phyloP scores from a whole-genome alignment of 2,797 vertebrate species.

The Enteromius thamalakanensis region DNA sequence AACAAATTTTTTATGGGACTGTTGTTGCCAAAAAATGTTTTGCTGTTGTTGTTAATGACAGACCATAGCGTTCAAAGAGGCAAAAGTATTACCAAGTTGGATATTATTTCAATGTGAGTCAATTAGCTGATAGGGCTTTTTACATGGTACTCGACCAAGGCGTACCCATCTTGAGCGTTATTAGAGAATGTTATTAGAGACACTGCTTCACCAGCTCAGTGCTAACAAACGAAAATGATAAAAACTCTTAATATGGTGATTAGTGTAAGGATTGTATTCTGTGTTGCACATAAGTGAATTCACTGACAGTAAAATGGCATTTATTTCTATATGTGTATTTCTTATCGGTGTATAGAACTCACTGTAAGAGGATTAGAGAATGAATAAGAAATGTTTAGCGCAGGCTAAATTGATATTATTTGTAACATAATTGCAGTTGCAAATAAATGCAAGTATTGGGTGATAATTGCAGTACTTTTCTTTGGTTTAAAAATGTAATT shows the following conservation, averaged over 20 bases:
- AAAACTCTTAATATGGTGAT: neutral
- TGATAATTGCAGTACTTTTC: neutral
- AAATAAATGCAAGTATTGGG: neutral
- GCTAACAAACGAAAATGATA: neutral
- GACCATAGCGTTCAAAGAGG: neutral
- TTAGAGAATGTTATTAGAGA: neutral
- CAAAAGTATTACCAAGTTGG: slow-evolving; percentile 9
- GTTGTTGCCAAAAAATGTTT: neutral
- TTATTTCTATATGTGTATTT: neutral
- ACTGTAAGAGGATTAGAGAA: neutral
- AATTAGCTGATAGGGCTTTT: neutral
- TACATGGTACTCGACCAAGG: neutral
- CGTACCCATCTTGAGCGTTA: neutral
- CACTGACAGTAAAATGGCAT: neutral
- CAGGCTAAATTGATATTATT: neutral
- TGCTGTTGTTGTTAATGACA: slow-evolving; percentile 2
- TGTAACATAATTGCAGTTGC: neutral
- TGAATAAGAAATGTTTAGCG: neutral
- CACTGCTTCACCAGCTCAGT: neutral
- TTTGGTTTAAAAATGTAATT: neutral
- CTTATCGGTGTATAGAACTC: neutral
- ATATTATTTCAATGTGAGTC: neutral
- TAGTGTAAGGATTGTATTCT: neutral
- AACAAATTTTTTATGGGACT: neutral
- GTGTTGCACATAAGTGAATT: neutral